Evolutionary conservation across 2,113 vertebrate species (phyloP).

Genomic region (Scartelaos histophorus): DNA sequence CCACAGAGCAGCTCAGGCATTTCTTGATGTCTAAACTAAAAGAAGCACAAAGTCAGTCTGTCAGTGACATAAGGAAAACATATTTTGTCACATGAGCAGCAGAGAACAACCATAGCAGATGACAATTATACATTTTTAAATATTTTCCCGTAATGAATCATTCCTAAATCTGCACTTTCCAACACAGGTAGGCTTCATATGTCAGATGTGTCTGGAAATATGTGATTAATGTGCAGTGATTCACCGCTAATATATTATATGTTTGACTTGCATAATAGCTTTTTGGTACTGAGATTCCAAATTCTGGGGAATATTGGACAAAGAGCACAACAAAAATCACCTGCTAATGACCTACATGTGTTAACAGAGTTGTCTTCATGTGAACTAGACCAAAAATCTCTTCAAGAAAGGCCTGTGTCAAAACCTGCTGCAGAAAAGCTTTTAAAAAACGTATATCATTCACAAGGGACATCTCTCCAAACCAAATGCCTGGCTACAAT

Average conservation of each 20-base stretch:
- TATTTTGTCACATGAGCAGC: constrained; percentile 9
- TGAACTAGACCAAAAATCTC: background rate
- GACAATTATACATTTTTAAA: background rate
- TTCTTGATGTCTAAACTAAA: background rate
- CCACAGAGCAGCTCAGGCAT: background rate
- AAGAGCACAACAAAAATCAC: background rate
- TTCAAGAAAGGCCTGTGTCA: background rate
- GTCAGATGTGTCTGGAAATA: background rate
- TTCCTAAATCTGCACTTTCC: background rate
- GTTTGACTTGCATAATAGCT: background rate
- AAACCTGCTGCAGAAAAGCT: background rate
- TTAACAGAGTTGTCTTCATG: background rate
- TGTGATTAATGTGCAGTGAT: background rate
- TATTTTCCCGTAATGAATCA: background rate
- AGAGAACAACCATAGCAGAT: background rate
- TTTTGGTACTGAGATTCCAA: background rate
- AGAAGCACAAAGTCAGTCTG: constrained; percentile 1
- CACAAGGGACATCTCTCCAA: no score
- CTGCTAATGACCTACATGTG: background rate
- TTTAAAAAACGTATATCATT: background rate
- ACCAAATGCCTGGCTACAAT: background rate
- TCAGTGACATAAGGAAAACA: background rate
- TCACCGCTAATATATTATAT: background rate
- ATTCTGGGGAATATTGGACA: background rate
- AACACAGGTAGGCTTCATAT: background rate